Base-by-base conservation (phyloP, 2,113 vertebrate species). In the Percina caprodes region DNA sequence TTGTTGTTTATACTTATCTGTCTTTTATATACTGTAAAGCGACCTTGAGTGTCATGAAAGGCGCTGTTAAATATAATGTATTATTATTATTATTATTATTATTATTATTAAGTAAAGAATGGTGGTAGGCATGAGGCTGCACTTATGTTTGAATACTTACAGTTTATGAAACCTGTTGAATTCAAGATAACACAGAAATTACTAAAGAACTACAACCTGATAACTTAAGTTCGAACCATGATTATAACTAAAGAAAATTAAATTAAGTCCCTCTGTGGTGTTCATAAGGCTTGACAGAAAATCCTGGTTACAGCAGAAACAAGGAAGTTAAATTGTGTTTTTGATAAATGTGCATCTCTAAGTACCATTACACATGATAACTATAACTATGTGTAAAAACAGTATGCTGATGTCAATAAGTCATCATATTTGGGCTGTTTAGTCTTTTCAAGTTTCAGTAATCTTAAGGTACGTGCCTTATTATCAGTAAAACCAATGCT, bases 401-500 rank as follows among this genome's bases (percentile, higher is more conserved):
- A 16, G 15, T n/a, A 45, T 23, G 30, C 24, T 23, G 16, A 16
- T 11, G 7, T 30, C n/a, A 75, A 11, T 52, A 55, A 55, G n/a
- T 65, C 16, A 35, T 26, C 5, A 24, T 42, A 24, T 19, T n/a
- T 39, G 10, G 9, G 30, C 30, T 73, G 19, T 51, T 61, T 23
- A 12, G 13, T 23, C 19, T 49, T 52, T 19, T 15, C 18, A 56
- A 4, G 0, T 19, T 30, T 19, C 16, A 26, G 4, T 55, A 19
- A 4, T 35, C 19, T 52, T 26, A 11, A n/a, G 19, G 8, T 35
- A 5, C 10, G 18, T 15, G n/a, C 70, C 13, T 46, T 49, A 62
- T 39, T 74, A 65, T 33, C 10, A 54, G 16, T 63, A 65, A 59
- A 84, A 35, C 15, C 16, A 48, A 48, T 23, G 8, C 59, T 67